Base-by-base conservation (phyloP, 2,797 vertebrate species). In the Cynopterus sphinx region DNA sequence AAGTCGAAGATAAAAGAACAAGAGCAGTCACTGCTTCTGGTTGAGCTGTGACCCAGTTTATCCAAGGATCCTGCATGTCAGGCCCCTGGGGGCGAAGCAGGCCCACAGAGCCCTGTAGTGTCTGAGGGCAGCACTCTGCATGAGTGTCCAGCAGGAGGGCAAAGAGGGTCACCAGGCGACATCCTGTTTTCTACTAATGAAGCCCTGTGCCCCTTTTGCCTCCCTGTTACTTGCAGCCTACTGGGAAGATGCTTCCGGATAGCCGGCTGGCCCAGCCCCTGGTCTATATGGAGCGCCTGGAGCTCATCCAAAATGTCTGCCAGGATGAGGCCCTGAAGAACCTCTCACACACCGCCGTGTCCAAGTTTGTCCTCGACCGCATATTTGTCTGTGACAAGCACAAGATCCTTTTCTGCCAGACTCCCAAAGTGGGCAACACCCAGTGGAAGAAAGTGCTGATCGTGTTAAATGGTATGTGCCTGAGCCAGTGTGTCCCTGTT, bases 361-460 rank as follows among this genome's bases (percentile, higher is more conserved):
- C 98, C 98, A 99, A 99, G 97, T 99, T 99, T 63, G 99, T 99
- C 97, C 99, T 99, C 94, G 99, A 99, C 97, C 99, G 99, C 91
- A 99, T 99, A 98, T 99, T 99, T 92, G 99, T 99, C 94, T 99
- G 99, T 67, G 99, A 99, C 98, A 99, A 99, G 96, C 99, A 99
- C 98, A 99, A 99, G 98, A 99, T 99, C 97, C 98, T 99, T 75
- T 99, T 99, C 98, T 99, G 99, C 98, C 99, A 99, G 98, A 99
- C 99, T 0, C 99, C 99, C 21, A 99, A 99, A 99, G 99, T 99
- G 97, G 99, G 99, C 92, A 99, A 99, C 98, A 99, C 99, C 0
- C 99, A 99, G 81, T 99, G 99, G 99, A 99, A 99, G 98, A 99
- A 99, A 98, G 99, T 99, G 97, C 99, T 99, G 73, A 99, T 99